Percentiles rank a stretch among this genome's conserved stretches.
These are phyloP conservation scores for Tolypeutes matacus DNA, from an alignment of 2,797 vertebrate genomes.

Conservation along the genomic window DNA sequence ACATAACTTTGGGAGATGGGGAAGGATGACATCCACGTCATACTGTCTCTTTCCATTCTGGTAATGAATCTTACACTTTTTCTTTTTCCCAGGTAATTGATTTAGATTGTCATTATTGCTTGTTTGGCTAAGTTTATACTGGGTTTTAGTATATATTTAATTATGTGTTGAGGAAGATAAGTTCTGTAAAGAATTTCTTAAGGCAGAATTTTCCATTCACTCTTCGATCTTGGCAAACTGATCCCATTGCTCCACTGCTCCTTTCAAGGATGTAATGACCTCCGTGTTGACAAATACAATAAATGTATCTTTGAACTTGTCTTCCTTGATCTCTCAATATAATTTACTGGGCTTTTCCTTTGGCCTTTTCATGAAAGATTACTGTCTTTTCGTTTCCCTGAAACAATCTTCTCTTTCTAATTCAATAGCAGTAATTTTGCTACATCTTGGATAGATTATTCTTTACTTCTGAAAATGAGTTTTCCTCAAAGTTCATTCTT, in stretches of 20 bases:
- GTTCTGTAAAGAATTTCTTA: neutral
- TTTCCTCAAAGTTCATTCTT: neutral
- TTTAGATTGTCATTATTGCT: neutral
- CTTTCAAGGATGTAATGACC: neutral
- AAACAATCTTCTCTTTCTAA: neutral
- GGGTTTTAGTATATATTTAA: neutral
- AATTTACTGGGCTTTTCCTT: neutral
- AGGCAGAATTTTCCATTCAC: neutral
- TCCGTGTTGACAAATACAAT: neutral
- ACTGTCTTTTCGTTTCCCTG: neutral
- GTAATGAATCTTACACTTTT: neutral
- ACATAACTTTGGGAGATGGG: neutral
- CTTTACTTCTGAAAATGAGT: neutral
- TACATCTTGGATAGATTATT: neutral
- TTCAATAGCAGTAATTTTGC: neutral
- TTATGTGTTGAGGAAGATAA: neutral
- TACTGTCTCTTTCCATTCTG: neutral
- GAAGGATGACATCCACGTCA: too few relatives aligned
- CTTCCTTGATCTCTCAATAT: neutral
- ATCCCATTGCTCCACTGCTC: neutral
- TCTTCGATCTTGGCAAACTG: neutral
- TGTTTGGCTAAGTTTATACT: neutral
- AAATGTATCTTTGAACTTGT: neutral
- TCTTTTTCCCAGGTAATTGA: neutral
- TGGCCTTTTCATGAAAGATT: neutral